phyloP scores from a whole-genome alignment of 2,113 vertebrate genomes.

The Ailuropoda melanoleuca region DNA sequence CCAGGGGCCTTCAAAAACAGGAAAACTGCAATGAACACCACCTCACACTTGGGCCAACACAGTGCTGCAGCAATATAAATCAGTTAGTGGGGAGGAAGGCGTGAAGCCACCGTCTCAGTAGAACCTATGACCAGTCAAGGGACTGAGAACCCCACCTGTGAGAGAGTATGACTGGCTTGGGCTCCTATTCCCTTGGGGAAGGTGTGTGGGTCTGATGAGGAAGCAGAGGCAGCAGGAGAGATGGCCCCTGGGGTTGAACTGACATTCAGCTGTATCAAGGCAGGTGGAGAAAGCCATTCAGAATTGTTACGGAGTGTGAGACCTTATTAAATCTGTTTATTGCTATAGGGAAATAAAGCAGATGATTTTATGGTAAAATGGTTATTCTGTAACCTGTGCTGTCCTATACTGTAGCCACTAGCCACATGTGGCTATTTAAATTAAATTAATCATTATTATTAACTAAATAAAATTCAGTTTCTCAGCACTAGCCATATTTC shows the following conservation, averaged over 20 bases:
- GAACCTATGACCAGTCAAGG: neutral
- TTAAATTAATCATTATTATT: neutral
- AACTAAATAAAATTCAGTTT: neutral
- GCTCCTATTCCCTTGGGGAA: neutral
- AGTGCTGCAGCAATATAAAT: neutral
- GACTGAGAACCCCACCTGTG: neutral
- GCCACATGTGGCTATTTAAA: neutral
- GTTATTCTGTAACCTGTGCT: neutral
- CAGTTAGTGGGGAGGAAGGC: neutral
- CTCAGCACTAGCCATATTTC: neutral
- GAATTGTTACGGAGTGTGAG: neutral
- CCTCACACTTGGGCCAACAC: neutral
- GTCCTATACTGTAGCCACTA: neutral
- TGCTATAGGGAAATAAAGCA: neutral
- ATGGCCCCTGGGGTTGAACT: neutral
- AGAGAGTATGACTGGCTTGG: neutral
- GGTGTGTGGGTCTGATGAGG: neutral
- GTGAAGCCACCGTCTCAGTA: neutral
- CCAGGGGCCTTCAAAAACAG: neutral
- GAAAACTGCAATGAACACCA: neutral
- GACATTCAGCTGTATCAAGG: neutral
- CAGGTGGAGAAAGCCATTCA: neutral
- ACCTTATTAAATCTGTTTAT: neutral
- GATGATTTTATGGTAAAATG: neutral
- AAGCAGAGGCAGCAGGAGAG: neutral